Percentiles rank a stretch among this genome's conserved stretches.
Conservation (phyloP, 2,113 vertebrate species). For the Tilapia sparmanii region DNA sequence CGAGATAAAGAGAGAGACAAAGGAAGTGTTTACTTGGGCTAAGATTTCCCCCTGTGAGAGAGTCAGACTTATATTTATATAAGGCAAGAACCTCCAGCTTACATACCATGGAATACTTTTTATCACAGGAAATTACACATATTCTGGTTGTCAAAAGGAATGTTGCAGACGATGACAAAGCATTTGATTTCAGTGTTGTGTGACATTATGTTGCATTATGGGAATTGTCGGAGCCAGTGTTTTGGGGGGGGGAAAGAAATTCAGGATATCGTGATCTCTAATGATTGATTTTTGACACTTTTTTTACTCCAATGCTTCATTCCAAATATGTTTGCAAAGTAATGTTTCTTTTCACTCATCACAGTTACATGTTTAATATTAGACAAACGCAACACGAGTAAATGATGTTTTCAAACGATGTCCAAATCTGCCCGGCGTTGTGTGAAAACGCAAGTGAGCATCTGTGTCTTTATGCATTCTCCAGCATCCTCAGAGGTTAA, state of each 20-base stretch:
- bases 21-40: not conserved
- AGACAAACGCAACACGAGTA: not conserved
- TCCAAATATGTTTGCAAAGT: not conserved
- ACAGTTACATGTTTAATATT: not conserved
- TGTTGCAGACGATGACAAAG: fast-evolving
- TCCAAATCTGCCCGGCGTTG: not conserved
- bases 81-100: not conserved
- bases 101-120: not conserved
- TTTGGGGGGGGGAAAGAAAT: fast-evolving
- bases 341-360: not conserved
- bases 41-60: not conserved
- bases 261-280: not conserved
- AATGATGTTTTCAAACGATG: not conserved
- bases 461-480: not conserved
- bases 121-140: not conserved
- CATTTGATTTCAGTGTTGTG: fast-evolving
- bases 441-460: not conserved
- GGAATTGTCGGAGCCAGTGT: not conserved
- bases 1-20: not conserved
- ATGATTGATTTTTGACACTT: not conserved
- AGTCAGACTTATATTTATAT: not conserved
- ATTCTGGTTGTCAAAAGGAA: not conserved
- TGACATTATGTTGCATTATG: not conserved
- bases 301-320: not conserved
- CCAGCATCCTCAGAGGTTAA: not conserved